These are phyloP conservation scores for Labeo rohita DNA, from an alignment of 2,113 vertebrate species.

Conservation along the genomic window DNA sequence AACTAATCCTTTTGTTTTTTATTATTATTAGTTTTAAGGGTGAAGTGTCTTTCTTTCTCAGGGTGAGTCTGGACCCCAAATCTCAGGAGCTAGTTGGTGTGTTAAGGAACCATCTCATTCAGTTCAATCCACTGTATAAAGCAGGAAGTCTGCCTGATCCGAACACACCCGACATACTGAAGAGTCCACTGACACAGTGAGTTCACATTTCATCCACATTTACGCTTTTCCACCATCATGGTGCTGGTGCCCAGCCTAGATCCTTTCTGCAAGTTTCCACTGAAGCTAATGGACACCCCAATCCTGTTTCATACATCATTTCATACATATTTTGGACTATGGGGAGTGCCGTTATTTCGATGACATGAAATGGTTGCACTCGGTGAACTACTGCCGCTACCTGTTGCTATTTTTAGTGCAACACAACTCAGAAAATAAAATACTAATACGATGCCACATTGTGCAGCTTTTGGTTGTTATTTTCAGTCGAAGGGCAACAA, in stretches of 20 bases:
- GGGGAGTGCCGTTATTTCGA: no score
- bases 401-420: no score
- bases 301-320: neutral
- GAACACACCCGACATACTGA: slow-evolving; percentile 77
- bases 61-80: slow-evolving; percentile 92
- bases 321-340: no score
- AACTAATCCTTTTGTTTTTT: no score
- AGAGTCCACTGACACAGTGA: slow-evolving; percentile 78
- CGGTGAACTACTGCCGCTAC: no score
- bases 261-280: neutral
- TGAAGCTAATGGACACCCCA: neutral
- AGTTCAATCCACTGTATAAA: slow-evolving; percentile 91
- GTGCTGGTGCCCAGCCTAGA: neutral
- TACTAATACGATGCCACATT: no score
- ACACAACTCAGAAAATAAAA: no score
- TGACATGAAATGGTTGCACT: no score
- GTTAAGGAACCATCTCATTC: slow-evolving; percentile 86
- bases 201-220: slow-evolving; percentile 56
- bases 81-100: slow-evolving; percentile 88
- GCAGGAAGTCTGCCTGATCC: slow-evolving; percentile 85
- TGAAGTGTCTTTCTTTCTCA: slow-evolving; percentile 56
- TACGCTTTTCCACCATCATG: neutral
- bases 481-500: no score
- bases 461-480: no score
- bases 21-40: neutral